Evolutionary conservation across 2,797 vertebrate species (phyloP).

Genomic region (Crenuchus spilurus): DNA sequence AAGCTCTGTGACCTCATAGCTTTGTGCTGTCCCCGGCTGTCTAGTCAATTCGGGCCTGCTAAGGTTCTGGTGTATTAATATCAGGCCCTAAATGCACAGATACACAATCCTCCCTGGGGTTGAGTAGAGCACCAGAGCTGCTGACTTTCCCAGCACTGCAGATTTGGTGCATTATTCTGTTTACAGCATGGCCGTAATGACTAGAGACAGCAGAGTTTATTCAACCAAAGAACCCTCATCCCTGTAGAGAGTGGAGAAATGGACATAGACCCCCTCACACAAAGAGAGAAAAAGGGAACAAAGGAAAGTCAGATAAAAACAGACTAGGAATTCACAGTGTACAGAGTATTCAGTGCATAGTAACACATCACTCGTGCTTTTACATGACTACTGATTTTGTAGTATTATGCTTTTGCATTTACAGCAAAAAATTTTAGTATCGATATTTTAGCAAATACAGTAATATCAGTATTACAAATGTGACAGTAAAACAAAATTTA

Average conservation of each 20-base stretch:
- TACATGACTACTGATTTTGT: not conserved
- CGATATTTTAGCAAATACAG: not conserved
- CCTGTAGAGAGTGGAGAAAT: conserved; percentile 37
- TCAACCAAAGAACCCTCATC: conserved; percentile 50
- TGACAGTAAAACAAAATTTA: not conserved
- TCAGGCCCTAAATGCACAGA: conserved; percentile 26
- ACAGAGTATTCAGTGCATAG: not conserved
- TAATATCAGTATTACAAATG: not conserved
- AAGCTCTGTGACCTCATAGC: conserved; percentile 5
- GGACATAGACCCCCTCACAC: conserved; percentile 12
- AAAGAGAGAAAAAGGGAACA: conserved; percentile 27
- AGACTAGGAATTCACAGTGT: not conserved
- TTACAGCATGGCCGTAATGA: conserved; percentile 59
- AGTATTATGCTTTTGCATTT: no score
- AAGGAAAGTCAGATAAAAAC: conserved; percentile 3
- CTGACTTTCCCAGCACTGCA: conserved; percentile 47
- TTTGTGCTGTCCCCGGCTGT: not conserved
- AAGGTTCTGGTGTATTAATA: conserved; percentile 27
- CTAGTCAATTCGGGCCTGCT: conserved; percentile 12
- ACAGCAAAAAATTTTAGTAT: not conserved
- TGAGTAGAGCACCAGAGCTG: conserved; percentile 33
- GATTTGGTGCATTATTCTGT: conserved; percentile 59
- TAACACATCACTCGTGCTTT: not conserved
- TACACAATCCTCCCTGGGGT: conserved; percentile 23
- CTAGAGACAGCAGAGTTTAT: conserved; percentile 59